These are phyloP conservation scores for Megaceryle maxima DNA, from an alignment of 2,113 vertebrate genomes.

Conservation along the genomic window DNA sequence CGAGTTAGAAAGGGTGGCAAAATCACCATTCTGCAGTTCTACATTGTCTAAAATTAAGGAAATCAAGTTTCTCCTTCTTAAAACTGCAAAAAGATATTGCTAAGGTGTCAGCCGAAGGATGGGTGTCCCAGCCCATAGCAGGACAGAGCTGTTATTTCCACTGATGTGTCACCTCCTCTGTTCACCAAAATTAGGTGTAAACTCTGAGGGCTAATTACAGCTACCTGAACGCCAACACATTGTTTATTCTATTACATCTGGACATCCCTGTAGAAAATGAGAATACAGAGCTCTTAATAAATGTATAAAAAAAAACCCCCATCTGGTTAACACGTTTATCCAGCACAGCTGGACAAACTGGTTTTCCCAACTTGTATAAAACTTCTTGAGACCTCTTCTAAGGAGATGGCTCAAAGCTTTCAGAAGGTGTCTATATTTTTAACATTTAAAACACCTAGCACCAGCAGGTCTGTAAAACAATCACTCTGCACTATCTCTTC, in stretches of 20 bases:
- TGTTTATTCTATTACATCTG: neutral
- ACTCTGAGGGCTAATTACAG: neutral
- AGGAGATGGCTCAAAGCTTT: neutral
- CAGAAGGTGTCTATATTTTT: neutral
- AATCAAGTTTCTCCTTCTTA: neutral
- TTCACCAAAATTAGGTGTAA: neutral
- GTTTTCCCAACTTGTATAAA: neutral
- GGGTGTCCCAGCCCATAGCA: neutral
- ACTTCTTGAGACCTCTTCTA: neutral
- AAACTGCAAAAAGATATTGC: neutral
- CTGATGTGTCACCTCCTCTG: neutral
- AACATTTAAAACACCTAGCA: fast-evolving
- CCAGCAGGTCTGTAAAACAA: neutral
- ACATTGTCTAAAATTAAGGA: neutral
- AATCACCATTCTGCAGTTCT: neutral
- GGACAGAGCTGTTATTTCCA: neutral
- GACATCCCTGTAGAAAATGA: neutral
- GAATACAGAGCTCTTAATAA: neutral
- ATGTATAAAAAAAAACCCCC: neutral
- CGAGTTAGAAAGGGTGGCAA: neutral
- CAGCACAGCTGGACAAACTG: conserved; percentile 17
- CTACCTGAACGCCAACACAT: neutral
- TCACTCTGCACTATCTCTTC: fast-evolving
- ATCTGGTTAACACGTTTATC: fast-evolving
- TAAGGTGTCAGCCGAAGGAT: fast-evolving